These are phyloP conservation scores for Mormoops blainvillei DNA, from an alignment of 2,113 vertebrate genomes.

Conservation along the genomic window DNA sequence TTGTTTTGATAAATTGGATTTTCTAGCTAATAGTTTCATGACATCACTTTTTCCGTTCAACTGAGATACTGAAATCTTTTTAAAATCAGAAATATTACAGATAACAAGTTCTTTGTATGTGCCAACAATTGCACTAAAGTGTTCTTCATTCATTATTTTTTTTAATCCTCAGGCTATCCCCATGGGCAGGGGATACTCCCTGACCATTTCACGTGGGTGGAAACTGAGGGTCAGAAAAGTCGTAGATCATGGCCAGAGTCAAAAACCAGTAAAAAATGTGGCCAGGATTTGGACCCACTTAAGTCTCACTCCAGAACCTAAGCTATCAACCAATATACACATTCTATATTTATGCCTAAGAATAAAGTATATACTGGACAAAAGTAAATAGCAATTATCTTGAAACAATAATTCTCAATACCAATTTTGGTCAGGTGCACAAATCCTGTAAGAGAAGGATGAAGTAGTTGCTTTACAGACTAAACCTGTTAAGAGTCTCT, in stretches of 20 bases:
- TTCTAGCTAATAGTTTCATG: neutral
- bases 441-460: neutral
- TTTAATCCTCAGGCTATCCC: neutral
- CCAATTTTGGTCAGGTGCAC: neutral
- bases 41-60: constrained; percentile 10
- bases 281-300: neutral
- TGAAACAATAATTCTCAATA: neutral
- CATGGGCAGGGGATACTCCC: neutral
- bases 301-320: neutral
- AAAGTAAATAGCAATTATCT: neutral
- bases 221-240: neutral
- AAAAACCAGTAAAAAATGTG: neutral
- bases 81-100: neutral
- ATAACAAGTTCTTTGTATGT: neutral
- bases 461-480: neutral
- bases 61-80: neutral
- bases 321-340: neutral
- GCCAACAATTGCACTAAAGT: neutral
- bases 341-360: neutral
- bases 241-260: neutral
- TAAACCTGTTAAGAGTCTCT: neutral
- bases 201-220: neutral
- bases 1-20: neutral
- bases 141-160: neutral
- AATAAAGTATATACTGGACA: neutral